A percentile compares a stretch with the other conserved stretches of the same genome.
phyloP scores from a whole-genome alignment of 2,888 invertebrate species.

The Tetragonisca angustula region DNA sequence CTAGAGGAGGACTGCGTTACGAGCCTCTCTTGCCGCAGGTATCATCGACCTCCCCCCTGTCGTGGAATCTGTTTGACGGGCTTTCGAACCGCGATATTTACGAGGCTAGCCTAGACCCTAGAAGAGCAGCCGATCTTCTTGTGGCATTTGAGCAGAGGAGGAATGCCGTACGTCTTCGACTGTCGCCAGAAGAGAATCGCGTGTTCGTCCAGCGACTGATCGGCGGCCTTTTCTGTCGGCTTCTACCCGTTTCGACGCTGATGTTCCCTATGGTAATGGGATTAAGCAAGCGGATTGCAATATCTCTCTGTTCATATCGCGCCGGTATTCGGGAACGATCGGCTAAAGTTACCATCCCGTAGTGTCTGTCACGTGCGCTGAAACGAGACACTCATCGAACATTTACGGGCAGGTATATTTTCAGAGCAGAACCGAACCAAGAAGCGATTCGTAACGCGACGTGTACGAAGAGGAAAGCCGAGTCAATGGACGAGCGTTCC shows the following conservation, averaged over 20 bases:
- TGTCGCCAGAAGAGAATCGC: neutral
- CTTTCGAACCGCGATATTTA: constrained; percentile 74
- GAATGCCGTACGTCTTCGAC: neutral
- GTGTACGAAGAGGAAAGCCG: neutral
- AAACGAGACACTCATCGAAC: neutral
- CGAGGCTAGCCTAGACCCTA: constrained; percentile 55
- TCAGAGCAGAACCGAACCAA: neutral
- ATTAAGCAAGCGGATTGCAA: neutral
- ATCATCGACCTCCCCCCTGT: constrained; percentile 36
- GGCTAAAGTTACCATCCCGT: constrained; percentile 1
- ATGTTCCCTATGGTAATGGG: neutral
- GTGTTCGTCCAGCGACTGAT: neutral
- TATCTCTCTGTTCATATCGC: neutral
- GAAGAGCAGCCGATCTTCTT: neutral
- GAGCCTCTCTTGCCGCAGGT: constrained; percentile 36
- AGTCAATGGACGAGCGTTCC: neutral
- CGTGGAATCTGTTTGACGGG: constrained; percentile 54
- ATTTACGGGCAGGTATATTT: neutral
- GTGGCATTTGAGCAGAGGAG: neutral
- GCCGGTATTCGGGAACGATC: no score
- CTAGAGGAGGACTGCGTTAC: constrained; percentile 33
- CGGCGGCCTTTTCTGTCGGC: neutral
- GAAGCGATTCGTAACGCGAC: neutral
- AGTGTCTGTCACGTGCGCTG: neutral
- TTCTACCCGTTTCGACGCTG: neutral